phyloP scores from a whole-genome alignment of 2,888 invertebrate species.

The Slavum lentiscoides region DNA sequence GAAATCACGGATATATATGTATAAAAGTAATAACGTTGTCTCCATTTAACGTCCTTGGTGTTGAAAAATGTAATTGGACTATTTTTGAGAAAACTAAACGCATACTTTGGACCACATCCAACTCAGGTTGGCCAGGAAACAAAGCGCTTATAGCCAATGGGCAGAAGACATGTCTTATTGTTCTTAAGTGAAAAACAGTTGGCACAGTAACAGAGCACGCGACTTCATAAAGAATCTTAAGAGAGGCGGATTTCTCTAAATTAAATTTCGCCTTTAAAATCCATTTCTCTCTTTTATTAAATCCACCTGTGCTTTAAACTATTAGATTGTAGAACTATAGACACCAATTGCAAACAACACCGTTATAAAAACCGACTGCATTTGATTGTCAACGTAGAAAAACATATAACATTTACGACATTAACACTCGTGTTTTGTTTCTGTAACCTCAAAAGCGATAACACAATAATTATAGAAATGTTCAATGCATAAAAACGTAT shows the following conservation, averaged over 20 bases:
- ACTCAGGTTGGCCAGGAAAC: conserved; percentile 35
- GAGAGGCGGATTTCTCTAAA: conserved; percentile 4
- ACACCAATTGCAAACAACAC: neutral
- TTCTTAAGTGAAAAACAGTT: conserved; percentile 49
- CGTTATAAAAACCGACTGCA: neutral
- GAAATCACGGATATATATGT: too few species aligned
- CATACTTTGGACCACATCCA: conserved; percentile 33
- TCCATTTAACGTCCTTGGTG: neutral
- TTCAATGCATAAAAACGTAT: too few species aligned
- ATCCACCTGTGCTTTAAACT: neutral
- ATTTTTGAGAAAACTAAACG: conserved; percentile 22
- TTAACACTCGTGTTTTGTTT: too few species aligned
- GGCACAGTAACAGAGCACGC: conserved; percentile 18
- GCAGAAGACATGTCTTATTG: conserved; percentile 26
- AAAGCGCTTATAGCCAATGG: conserved; percentile 4
- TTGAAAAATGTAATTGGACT: neutral
- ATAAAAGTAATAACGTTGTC: neutral
- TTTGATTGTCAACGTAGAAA: neutral
- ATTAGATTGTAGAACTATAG: too few species aligned
- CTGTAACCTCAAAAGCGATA: too few species aligned
- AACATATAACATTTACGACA: neutral
- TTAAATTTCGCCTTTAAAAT: conserved; percentile 17
- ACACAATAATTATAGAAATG: too few species aligned
- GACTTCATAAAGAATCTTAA: conserved; percentile 1
- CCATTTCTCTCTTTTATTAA: conserved; percentile 34